Percentiles rank a stretch among this genome's conserved stretches.
Conservation (phyloP, 2,888 invertebrate genomes). For the Erebia epiphron region DNA sequence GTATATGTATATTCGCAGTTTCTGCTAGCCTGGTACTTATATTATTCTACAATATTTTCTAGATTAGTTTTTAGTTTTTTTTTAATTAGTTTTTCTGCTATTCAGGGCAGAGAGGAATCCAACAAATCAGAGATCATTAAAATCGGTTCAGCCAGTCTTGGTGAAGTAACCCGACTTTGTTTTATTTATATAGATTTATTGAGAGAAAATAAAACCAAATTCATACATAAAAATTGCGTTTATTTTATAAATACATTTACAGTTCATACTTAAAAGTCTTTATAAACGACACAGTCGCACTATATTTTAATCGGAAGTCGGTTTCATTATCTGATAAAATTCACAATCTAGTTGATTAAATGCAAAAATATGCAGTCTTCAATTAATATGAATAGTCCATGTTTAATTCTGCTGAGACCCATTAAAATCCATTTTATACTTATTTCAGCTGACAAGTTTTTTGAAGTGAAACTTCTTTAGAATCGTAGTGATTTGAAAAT, state of each 20-base stretch:
- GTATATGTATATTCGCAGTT: too few species aligned
- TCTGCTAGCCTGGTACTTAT: too few species aligned
- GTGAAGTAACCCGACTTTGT: too few species aligned
- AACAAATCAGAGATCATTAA: too few species aligned
- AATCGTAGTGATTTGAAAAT: neutral
- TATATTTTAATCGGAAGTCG: too few species aligned
- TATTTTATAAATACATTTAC: neutral
- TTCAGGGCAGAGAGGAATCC: too few species aligned
- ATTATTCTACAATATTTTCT: too few species aligned
- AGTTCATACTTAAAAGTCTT: neutral
- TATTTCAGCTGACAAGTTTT: neutral
- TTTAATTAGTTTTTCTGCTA: too few species aligned
- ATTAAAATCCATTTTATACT: neutral
- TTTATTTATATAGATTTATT: too few species aligned
- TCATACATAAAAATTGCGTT: neutral
- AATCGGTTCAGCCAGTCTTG: too few species aligned
- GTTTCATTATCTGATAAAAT: conserved; percentile 2
- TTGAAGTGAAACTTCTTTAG: too few species aligned
- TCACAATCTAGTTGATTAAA: conserved; percentile 36
- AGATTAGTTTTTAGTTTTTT: too few species aligned
- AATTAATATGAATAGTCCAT: conserved; percentile 9
- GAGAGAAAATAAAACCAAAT: neutral
- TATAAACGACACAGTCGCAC: neutral
- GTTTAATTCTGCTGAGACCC: neutral
- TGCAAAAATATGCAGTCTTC: conserved; percentile 43